phyloP scores from a whole-genome alignment of 2,113 vertebrate genomes.

The Channa maculata region DNA sequence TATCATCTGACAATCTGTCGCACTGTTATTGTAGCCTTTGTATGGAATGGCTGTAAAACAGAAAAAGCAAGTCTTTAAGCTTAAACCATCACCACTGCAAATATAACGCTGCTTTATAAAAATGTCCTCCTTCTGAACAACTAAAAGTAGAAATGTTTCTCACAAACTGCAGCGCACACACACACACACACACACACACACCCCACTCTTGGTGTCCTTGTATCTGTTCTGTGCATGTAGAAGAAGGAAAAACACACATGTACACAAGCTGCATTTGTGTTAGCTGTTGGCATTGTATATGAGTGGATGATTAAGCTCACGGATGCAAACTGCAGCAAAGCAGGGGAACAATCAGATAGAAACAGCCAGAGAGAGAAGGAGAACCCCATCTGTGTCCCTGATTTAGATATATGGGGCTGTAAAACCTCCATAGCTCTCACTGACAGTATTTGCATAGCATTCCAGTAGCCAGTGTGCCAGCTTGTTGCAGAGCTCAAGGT shows the following conservation, averaged over 20 bases:
- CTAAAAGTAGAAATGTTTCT: no score
- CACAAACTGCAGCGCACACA: no score
- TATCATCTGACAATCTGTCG: no score
- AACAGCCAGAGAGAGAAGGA: constrained; percentile 23
- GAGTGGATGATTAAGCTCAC: constrained; percentile 51
- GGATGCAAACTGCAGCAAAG: constrained; percentile 64
- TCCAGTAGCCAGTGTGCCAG: constrained; percentile 49
- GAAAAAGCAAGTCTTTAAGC: no score
- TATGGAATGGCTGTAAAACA: no score
- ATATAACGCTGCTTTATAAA: no score
- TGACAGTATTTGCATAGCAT: constrained; percentile 68
- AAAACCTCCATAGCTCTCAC: constrained; percentile 55
- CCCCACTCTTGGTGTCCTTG: not conserved
- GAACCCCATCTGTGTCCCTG: constrained; percentile 24
- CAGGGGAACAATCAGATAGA: constrained; percentile 38
- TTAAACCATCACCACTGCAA: no score
- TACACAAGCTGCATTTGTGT: constrained; percentile 29
- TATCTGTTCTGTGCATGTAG: not conserved
- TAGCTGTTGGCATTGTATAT: constrained; percentile 12
- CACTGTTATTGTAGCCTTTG: no score
- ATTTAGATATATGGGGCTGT: constrained; percentile 69
- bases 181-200: no score
- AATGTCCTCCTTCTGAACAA: no score
- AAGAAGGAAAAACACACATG: constrained; percentile 11
- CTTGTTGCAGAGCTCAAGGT: constrained; percentile 74